Conservation (phyloP, 2,888 invertebrate species). For the Syrphus vitripennis region DNA sequence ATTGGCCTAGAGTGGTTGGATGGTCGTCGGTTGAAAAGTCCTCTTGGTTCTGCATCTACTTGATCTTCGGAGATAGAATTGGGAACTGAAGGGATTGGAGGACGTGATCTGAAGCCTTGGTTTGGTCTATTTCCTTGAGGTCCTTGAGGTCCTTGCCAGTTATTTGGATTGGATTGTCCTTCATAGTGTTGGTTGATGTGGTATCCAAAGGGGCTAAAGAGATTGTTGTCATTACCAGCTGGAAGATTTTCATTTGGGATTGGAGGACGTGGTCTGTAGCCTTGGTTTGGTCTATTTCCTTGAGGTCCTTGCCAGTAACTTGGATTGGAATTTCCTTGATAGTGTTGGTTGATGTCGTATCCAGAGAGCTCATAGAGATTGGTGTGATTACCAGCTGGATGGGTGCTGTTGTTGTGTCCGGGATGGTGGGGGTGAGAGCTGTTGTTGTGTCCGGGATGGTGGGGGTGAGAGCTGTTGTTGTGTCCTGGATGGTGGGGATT, state of each 20-base stretch:
- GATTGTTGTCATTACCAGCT: not conserved
- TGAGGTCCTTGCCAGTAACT: not conserved
- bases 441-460: not conserved
- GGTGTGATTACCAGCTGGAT: not conserved
- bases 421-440: slow-evolving; percentile 5
- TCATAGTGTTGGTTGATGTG: too few relatives aligned
- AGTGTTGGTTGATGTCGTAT: not conserved
- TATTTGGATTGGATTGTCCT: too few relatives aligned
- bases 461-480: not conserved
- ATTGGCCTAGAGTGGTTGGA: slow-evolving; percentile 9
- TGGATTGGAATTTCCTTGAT: not conserved
- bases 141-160: too few relatives aligned
- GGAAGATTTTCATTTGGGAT: not conserved
- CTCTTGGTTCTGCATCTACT: not conserved
- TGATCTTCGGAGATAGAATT: not conserved
- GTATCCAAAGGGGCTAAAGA: too few relatives aligned
- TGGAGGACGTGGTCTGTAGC: not conserved
- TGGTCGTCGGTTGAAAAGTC: not conserved
- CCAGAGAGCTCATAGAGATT: not conserved
- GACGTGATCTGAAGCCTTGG: too few relatives aligned
- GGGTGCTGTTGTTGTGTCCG: too few relatives aligned
- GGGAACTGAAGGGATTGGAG: not conserved
- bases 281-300: not conserved
- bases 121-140: too few relatives aligned
- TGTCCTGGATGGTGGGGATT: not conserved